Conservation (phyloP, 2,113 vertebrate species). For the Tursiops truncatus region DNA sequence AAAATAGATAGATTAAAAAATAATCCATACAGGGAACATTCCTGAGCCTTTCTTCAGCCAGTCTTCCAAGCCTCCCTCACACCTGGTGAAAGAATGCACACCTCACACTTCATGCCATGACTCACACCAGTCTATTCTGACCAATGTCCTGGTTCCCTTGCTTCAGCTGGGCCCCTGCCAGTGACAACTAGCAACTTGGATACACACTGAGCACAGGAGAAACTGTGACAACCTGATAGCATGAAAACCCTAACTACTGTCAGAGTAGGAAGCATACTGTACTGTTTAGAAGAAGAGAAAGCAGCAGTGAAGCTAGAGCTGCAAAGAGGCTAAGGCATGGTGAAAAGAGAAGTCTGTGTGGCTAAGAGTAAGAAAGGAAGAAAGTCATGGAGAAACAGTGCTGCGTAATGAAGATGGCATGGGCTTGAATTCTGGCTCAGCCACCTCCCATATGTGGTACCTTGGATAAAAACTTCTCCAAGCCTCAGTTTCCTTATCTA, state of each 20-base stretch:
- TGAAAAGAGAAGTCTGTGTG: background rate
- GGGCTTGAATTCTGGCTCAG: background rate
- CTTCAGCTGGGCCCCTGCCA: background rate
- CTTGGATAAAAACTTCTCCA: background rate
- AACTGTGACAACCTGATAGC: background rate
- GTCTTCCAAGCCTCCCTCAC: background rate
- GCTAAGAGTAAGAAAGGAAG: background rate
- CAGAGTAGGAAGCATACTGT: background rate
- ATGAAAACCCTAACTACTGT: background rate
- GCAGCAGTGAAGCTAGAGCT: background rate
- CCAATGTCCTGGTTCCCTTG: background rate
- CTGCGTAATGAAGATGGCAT: background rate
- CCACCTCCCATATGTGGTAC: background rate
- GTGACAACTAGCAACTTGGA: background rate
- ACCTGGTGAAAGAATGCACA: background rate
- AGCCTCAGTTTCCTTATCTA: background rate
- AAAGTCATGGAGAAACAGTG: background rate
- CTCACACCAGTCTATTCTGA: background rate
- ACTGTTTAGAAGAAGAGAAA: background rate
- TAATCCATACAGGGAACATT: background rate
- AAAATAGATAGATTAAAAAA: too few relatives aligned
- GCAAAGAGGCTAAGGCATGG: background rate
- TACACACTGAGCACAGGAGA: background rate
- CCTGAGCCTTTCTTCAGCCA: background rate
- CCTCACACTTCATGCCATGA: background rate